These are phyloP conservation scores for Leuciscus idus DNA, from an alignment of 2,113 vertebrate species.

Conservation along the genomic window DNA sequence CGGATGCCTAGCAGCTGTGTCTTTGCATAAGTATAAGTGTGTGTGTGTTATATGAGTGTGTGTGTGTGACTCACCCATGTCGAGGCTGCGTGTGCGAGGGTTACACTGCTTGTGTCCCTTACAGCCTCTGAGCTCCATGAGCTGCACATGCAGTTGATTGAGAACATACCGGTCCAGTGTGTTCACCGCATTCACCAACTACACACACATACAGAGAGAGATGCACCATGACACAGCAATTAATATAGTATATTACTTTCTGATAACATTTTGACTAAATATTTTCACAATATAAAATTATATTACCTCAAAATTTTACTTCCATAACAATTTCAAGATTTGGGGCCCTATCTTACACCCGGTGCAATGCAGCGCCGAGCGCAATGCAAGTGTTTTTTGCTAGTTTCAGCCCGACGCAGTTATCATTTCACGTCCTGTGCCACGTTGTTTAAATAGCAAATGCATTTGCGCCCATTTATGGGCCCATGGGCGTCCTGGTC, in stretches of 20 bases:
- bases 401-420: too few relatives aligned
- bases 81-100: conserved; percentile 81
- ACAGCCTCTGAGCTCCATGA: conserved; percentile 94
- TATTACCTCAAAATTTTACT: background rate
- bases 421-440: too few relatives aligned
- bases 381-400: too few relatives aligned
- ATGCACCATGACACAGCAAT: background rate
- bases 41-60: conserved; percentile 13
- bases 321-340: background rate
- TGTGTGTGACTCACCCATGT: conserved; percentile 79
- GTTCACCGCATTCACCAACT: conserved; percentile 92
- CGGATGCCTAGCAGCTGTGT: background rate
- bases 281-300: background rate
- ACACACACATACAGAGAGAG: conserved; percentile 10
- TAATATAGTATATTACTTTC: background rate
- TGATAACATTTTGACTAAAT: background rate
- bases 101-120: conserved; percentile 91
- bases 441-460: too few relatives aligned
- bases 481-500: too few relatives aligned
- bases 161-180: conserved; percentile 86
- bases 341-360: too few relatives aligned
- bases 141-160: conserved; percentile 89
- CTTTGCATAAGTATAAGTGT: background rate
- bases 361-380: too few relatives aligned
- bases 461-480: too few relatives aligned